These are phyloP conservation scores for Hydra vulgaris DNA, from an alignment of 30 jellyfish, hydroid and myxozoan genomes.

Conservation along the genomic window DNA sequence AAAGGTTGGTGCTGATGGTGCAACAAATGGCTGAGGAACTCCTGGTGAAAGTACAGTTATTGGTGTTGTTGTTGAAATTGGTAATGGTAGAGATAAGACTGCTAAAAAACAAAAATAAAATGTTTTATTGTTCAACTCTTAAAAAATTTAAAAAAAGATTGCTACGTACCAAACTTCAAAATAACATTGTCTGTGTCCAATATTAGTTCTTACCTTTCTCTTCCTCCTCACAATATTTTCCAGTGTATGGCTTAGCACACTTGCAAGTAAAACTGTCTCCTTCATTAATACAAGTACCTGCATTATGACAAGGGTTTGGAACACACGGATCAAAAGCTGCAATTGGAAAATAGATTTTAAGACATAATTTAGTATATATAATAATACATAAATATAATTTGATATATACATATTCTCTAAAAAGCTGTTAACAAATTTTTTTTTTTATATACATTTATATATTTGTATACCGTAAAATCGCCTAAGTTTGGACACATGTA, in stretches of 20 bases:
- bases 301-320: conserved; percentile 71
- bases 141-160: too few relatives aligned
- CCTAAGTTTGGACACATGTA: too few relatives aligned
- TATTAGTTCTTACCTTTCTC: background rate
- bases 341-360: conserved; percentile 17
- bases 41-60: background rate
- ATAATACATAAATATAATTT: too few relatives aligned
- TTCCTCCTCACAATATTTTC: conserved; percentile 48
- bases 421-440: too few relatives aligned
- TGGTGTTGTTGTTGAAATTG: background rate
- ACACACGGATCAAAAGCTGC: conserved; percentile 47
- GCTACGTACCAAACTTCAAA: too few relatives aligned
- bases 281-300: conserved; percentile 67
- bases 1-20: conserved; percentile 27
- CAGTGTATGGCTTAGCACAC: conserved; percentile 53
- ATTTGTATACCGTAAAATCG: too few relatives aligned
- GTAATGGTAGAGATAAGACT: too few relatives aligned
- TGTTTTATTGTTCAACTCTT: too few relatives aligned
- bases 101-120: too few relatives aligned
- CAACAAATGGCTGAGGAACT: conserved; percentile 2
- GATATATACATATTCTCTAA: too few relatives aligned
- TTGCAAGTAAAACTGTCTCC: conserved; percentile 60
- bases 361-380: background rate
- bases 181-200: too few relatives aligned
- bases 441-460: too few relatives aligned